Evolutionary conservation across 2,888 invertebrate species (phyloP).

Genomic region (Drosophila cyrtoloma): DNA sequence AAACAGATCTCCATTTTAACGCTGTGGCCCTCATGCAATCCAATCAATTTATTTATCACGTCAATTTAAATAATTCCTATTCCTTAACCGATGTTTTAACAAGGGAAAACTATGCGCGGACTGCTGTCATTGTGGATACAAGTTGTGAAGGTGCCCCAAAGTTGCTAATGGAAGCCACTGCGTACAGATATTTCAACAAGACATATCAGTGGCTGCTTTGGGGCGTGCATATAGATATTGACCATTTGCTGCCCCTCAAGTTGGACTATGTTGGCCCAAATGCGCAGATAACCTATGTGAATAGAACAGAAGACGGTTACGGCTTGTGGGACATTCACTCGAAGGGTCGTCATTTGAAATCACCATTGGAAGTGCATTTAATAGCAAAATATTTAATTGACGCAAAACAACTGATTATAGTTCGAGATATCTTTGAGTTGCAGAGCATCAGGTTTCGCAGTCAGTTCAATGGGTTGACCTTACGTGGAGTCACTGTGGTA

Average conservation of each 20-base stretch:
- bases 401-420: slow-evolving; percentile 29
- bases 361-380: slow-evolving; percentile 63
- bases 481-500: slow-evolving; percentile 83
- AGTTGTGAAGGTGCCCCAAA: slow-evolving; percentile 51
- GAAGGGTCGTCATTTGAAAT: slow-evolving; percentile 79
- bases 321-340: slow-evolving; percentile 81
- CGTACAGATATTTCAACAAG: slow-evolving; percentile 78
- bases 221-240: slow-evolving; percentile 58
- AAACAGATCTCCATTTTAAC: slow-evolving; percentile 39
- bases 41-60: slow-evolving; percentile 60
- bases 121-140: slow-evolving; percentile 73
- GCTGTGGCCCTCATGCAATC: slow-evolving; percentile 46
- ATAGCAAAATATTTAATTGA: slow-evolving; percentile 49
- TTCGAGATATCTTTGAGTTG: slow-evolving; percentile 60
- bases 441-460: slow-evolving; percentile 72
- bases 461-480: slow-evolving; percentile 73
- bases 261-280: slow-evolving; percentile 80
- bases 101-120: slow-evolving; percentile 59
- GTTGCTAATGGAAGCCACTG: slow-evolving; percentile 65
- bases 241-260: slow-evolving; percentile 50
- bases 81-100: slow-evolving; percentile 53
- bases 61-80: slow-evolving; percentile 54
- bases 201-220: slow-evolving; percentile 83
- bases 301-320: slow-evolving; percentile 47
- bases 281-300: slow-evolving; percentile 81